Percentiles rank a stretch among this genome's conserved stretches.
Conservation (phyloP, 2,888 invertebrate genomes). For the Leptura quadrifasciata region DNA sequence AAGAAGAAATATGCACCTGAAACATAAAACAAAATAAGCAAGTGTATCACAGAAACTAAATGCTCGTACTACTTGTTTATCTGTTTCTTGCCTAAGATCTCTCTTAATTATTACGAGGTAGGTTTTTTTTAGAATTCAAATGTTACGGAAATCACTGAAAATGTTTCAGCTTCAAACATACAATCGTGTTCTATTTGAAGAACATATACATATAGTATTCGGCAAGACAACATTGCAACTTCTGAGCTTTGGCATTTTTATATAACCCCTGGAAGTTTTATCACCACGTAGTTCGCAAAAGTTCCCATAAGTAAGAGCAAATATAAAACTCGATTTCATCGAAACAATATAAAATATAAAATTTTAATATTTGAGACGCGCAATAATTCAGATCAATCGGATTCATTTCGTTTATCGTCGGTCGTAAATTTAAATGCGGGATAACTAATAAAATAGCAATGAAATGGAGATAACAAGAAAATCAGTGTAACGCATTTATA, state of each 20-base stretch:
- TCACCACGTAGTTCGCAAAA: background rate
- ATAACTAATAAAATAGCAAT: conserved; percentile 7
- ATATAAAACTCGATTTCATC: background rate
- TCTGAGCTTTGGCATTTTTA: no score
- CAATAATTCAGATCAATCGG: background rate
- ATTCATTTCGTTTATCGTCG: conserved; percentile 10
- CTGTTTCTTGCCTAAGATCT: no score
- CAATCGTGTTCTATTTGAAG: no score
- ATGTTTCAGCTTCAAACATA: no score
- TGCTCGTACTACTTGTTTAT: no score
- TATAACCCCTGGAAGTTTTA: no score
- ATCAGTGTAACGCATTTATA: background rate
- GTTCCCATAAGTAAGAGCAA: background rate
- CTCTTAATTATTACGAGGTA: no score
- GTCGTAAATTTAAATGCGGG: background rate
- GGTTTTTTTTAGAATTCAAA: no score
- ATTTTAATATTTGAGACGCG: background rate
- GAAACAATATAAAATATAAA: background rate
- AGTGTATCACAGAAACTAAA: no score
- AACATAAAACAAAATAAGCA: conserved; percentile 1
- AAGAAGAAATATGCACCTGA: conserved; percentile 18
- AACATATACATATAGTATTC: no score
- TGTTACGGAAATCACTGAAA: no score
- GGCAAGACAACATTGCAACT: no score
- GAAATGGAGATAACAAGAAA: background rate